Conservation (phyloP, 2,797 vertebrate species). For the Takifugu rubripes region DNA sequence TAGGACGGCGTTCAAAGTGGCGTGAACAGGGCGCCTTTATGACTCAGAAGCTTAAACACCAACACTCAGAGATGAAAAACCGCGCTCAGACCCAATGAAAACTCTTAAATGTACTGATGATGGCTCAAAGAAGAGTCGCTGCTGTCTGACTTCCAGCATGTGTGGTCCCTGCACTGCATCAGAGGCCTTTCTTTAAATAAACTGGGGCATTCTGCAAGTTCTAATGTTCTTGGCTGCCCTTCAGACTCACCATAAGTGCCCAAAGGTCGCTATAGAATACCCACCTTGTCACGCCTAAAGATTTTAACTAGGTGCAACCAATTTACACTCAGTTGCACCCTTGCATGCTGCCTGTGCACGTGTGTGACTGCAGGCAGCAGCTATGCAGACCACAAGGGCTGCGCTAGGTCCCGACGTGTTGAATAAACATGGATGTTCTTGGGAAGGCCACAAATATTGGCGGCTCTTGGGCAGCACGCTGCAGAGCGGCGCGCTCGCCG, state of each 20-base stretch:
- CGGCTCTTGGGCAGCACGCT: too few species aligned
- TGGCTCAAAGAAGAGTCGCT: conserved; percentile 37
- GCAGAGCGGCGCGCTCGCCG: too few species aligned
- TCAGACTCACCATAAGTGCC: conserved; percentile 19
- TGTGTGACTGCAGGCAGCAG: too few species aligned
- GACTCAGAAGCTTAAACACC: conserved; percentile 58
- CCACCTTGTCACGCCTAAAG: too few species aligned
- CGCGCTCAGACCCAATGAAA: conserved; percentile 33
- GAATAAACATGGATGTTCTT: too few species aligned
- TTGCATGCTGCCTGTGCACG: too few species aligned
- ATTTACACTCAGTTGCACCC: too few species aligned
- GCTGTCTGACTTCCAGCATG: conserved; percentile 43
- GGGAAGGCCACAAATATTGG: too few species aligned
- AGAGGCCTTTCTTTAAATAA: conserved; percentile 20
- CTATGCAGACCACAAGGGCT: too few species aligned
- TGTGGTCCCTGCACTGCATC: conserved; percentile 51
- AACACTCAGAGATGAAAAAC: conserved; percentile 47
- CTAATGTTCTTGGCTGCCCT: conserved; percentile 20
- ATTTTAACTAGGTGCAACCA: too few species aligned
- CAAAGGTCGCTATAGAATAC: neutral
- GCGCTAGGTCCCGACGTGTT: too few species aligned
- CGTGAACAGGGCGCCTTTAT: conserved; percentile 58
- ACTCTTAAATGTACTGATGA: conserved; percentile 51
- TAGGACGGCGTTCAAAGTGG: conserved; percentile 60
- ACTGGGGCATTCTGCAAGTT: conserved; percentile 4